A percentile compares a stretch with the other conserved stretches of the same genome.
These are phyloP conservation scores for Ambastaia sidthimunki DNA, from an alignment of 2,797 vertebrate genomes.

Conservation along the genomic window DNA sequence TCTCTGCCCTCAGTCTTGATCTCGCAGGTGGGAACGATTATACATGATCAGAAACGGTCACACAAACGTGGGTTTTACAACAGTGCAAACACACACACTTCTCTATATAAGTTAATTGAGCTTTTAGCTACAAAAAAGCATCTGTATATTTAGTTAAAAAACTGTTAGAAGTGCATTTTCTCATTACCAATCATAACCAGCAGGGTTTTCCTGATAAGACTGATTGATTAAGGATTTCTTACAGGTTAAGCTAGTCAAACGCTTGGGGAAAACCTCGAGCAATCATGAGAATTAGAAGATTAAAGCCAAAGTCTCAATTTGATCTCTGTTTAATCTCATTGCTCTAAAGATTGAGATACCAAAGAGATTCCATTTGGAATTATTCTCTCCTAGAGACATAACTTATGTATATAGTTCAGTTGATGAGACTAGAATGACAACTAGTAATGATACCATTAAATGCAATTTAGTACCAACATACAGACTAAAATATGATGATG, in stretches of 20 bases:
- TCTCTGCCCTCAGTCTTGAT: constrained; percentile 23
- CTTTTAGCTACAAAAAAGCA: neutral
- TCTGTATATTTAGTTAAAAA: neutral
- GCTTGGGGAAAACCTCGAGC: neutral
- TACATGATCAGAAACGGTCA: neutral
- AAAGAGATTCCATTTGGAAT: too few species aligned
- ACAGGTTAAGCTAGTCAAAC: neutral
- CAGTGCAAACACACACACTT: neutral
- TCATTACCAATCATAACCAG: neutral
- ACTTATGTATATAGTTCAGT: too few species aligned
- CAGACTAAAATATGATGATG: neutral
- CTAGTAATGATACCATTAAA: neutral
- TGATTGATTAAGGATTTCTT: neutral
- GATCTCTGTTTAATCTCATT: neutral
- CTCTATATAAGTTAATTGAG: neutral
- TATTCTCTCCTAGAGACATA: too few species aligned
- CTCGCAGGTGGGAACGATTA: constrained; percentile 38
- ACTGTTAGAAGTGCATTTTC: neutral
- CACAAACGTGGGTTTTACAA: neutral
- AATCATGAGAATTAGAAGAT: neutral
- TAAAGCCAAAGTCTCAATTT: neutral
- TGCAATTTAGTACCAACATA: neutral
- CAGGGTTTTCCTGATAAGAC: neutral
- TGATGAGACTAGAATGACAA: neutral
- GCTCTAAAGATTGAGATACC: neutral